Evolutionary conservation across 2,797 vertebrate genomes (phyloP), one percentile per base, ranked within the genome.

Genomic region (Kryptolebias ocellatus): DNA sequence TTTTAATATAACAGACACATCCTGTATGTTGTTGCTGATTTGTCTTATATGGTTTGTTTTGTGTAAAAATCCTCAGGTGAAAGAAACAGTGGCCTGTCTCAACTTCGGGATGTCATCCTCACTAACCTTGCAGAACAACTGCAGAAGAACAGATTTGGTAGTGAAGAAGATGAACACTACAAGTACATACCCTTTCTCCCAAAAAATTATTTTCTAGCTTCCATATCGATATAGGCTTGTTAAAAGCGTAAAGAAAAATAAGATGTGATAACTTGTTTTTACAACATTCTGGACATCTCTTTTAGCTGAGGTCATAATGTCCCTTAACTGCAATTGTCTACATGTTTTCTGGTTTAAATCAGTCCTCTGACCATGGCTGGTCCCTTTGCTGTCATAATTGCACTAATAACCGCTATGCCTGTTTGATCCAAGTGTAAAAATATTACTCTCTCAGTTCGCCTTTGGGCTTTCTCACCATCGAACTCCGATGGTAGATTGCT

Each of bases 141-240:
- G 67, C 97, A 99, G 87, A 98, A 96, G 90, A 99, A 98, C 84
- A 93, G 97, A 78, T 99, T 99, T 90, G 97, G 97, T 42, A 97
- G 96, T 74, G 98, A 99, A 83, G 98, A 99, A 46, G 98, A 99
- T 53, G 98, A 99, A 74, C 96, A 98, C 84, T 99, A 98, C 88
- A 96, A 96, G 98, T 97, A 62, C 76, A 42, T 29, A 46, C 5
- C 27, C 3, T 15, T 70, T 0, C 16, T 6, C 14, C 51, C 56
- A 20, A 16, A 14, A 16, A 67, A 17, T 65, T 5, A 8, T 50
- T n/a, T 28, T 7, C 3, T 8, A n/a, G 24, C n/a, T 47, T 76
- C 11, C 31, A 17, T 57, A 20, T 55, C 34, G 31, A 9, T 46
- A 27, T 56, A 1, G 24, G 14, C 50, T 57, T 50, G 0, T 60